phyloP scores from a whole-genome alignment of 2,797 vertebrate species.

The Mormyrus proboscirostris region DNA sequence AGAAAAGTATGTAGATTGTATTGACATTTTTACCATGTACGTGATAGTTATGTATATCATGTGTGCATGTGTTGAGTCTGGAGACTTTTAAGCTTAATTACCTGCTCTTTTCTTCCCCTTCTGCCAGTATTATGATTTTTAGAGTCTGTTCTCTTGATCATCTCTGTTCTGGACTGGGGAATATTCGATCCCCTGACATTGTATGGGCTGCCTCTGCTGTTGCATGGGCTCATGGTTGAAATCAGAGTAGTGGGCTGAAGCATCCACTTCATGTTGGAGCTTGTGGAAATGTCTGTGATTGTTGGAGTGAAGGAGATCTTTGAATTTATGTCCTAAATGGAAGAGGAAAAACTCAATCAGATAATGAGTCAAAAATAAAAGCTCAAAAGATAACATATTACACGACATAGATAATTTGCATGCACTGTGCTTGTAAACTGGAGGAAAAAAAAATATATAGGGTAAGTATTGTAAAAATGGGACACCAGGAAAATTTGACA shows the following conservation, averaged over 20 bases:
- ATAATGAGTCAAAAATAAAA: background rate
- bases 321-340: constrained; percentile 76
- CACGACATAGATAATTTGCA: background rate
- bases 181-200: constrained; percentile 48
- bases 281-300: constrained; percentile 81
- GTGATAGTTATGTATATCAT: background rate
- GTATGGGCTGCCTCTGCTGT: constrained; percentile 70
- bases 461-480: background rate
- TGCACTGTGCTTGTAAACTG: background rate
- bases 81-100: constrained; percentile 39
- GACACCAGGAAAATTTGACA: background rate
- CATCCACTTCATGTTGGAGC: constrained; percentile 85
- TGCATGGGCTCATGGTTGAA: constrained; percentile 77
- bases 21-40: background rate
- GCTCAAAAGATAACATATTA: background rate
- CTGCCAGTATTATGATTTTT: constrained; percentile 54
- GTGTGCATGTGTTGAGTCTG: background rate
- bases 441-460: background rate
- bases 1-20: background rate
- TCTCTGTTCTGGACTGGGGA: constrained; percentile 45
- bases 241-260: constrained; percentile 71
- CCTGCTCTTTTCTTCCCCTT: constrained; percentile 77
- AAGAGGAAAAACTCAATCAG: constrained; percentile 25
- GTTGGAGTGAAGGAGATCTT: constrained; percentile 84
- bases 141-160: constrained; percentile 60